phyloP scores from a whole-genome alignment of 2,113 vertebrate species.

The Pavo muticus region DNA sequence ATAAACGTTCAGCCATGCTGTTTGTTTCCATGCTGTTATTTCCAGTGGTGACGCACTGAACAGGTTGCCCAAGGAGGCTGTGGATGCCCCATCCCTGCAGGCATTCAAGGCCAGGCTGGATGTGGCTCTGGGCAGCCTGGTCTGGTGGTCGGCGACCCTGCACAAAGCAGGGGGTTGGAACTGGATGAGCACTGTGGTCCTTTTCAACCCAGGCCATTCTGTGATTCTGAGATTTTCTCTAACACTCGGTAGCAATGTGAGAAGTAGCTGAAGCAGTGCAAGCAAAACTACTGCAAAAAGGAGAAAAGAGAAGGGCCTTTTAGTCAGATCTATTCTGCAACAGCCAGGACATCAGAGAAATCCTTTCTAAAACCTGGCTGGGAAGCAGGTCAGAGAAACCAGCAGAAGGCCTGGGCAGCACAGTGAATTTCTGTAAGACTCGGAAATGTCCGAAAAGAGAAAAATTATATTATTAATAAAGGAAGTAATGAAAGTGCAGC shows the following conservation, averaged over 20 bases:
- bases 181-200: no score
- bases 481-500: background rate
- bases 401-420: background rate
- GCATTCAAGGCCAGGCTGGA: no score
- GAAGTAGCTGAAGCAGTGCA: background rate
- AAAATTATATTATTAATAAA: no score
- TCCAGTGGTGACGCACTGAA: no score
- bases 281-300: background rate
- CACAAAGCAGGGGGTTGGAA: no score
- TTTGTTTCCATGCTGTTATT: no score
- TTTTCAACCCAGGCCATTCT: no score
- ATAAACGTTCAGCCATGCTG: background rate
- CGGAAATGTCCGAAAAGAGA: background rate
- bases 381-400: background rate
- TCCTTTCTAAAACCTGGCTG: background rate
- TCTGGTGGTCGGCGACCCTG: no score
- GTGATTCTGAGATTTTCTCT: no score
- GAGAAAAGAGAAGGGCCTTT: background rate
- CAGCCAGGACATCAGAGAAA: background rate
- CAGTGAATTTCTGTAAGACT: background rate
- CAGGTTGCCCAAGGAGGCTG: no score
- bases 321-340: rapidly evolving
- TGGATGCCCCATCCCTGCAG: no score
- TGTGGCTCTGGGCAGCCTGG: no score
- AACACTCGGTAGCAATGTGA: rapidly evolving